Evolutionary conservation across 2,797 vertebrate genomes (phyloP).

Genomic region (Spinus pinus): DNA sequence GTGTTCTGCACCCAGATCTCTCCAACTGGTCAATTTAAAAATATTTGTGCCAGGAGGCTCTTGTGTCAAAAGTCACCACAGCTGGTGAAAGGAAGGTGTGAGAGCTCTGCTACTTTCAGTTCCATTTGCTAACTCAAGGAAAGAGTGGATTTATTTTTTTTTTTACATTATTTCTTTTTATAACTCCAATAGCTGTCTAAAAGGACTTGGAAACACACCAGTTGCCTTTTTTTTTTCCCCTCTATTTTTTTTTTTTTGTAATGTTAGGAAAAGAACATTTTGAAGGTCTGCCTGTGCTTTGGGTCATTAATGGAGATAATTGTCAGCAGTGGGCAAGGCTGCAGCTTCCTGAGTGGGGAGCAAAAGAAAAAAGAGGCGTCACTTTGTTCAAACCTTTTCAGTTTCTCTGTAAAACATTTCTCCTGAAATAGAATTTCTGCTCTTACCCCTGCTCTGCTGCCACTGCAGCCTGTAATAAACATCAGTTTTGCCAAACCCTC

Average conservation of each 20-base stretch:
- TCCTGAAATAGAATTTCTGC: background rate
- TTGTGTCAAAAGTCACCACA: background rate
- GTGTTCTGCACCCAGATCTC: background rate
- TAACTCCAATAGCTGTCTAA: background rate
- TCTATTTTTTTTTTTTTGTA: background rate
- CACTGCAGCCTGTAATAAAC: background rate
- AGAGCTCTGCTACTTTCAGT: background rate
- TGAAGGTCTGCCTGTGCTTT: background rate
- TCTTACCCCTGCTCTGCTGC: background rate
- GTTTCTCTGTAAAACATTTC: background rate
- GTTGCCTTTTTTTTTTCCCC: accelerated
- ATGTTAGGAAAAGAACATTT: background rate
- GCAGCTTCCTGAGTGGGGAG: background rate
- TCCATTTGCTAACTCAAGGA: background rate
- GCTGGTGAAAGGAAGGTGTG: background rate
- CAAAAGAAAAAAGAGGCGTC: background rate
- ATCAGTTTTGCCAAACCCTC: accelerated
- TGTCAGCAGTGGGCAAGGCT: background rate
- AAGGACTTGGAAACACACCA: background rate
- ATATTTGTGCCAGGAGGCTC: background rate
- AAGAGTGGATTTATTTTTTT: background rate
- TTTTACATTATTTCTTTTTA: background rate
- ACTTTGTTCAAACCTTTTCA: background rate
- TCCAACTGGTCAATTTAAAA: background rate
- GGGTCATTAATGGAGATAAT: background rate